Base-by-base conservation (phyloP, 1,140 invertebrate genomes). In the Lysiphlebus fabarum region DNA sequence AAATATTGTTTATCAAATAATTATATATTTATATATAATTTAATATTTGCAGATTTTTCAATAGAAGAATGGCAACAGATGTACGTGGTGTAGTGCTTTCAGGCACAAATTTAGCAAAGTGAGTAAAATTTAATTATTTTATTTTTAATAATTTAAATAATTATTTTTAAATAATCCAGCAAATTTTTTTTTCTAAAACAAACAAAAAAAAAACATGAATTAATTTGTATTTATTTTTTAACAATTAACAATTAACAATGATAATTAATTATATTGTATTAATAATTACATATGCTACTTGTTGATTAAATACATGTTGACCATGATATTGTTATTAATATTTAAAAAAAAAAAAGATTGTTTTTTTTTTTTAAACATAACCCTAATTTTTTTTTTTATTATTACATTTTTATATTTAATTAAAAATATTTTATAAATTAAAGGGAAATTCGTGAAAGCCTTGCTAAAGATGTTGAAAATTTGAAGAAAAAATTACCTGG, bases 391-490 rank as follows among this genome's bases (percentile, higher is more conserved):
- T 7, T 14, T 26, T 11, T 7, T 14, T 34, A 17, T 38, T 53
- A 4, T 36, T 6, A 26, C 1, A 26, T 26, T 26, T 26, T 26
- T 26, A n/a, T 26, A 26, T 1, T 1, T 26, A 4, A 26, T 26
- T 38, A 2, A 5, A 4, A 5, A 4, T 54, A n/a, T 7, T 26
- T 64, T 63, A 77, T 76, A 33, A 33, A 26, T 48, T 47, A 10
- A 68, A 95, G 92, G 72, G 86, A 90, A 65, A 90, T 95, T 62
- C 84, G 87, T 62, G 79, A 84, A 62, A 81, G 86, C 48, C 76
- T 97, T 40, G 81, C 82, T 12, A 73, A 81, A 64, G 85, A 93
- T 71, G 88, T 95, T 6, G 65, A 65, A 6, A 70, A 76, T 34
- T 69, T 94, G 43, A 83, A 84, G 54, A 58, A 82, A 45, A 79